Evolutionary conservation across 53 echinoderm and acorn worm species (phyloP).

Genomic region (Crossaster papposus): DNA sequence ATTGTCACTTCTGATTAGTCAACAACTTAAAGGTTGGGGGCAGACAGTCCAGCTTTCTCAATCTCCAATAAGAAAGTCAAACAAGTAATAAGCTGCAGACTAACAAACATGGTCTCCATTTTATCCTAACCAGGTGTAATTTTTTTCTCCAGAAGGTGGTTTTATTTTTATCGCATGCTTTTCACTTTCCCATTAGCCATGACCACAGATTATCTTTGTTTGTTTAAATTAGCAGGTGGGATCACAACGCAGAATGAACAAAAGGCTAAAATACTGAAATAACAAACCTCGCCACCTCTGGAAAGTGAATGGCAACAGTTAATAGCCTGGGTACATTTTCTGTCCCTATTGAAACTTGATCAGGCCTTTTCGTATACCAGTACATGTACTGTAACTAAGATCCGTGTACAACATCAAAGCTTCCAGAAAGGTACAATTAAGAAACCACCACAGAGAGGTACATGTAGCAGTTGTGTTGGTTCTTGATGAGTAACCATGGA

Average conservation of each 20-base stretch:
- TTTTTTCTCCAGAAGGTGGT: neutral
- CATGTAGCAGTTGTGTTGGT: no score
- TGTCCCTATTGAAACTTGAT: no score
- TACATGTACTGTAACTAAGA: no score
- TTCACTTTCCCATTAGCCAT: constrained; percentile 4
- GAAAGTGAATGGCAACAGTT: no score
- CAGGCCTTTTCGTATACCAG: no score
- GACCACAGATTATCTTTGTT: constrained; percentile 8
- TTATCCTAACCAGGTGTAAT: neutral
- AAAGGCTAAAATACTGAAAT: neutral
- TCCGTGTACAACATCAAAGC: no score
- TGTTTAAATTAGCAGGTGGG: neutral
- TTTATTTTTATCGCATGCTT: constrained; percentile 17
- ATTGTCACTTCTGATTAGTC: constrained; percentile 18
- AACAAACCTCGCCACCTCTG: no score
- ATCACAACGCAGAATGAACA: neutral
- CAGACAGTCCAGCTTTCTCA: neutral
- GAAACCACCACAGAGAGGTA: no score
- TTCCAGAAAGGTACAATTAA: no score
- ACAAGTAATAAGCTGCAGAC: neutral
- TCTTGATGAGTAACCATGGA: no score
- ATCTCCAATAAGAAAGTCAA: neutral
- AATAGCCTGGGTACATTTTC: no score
- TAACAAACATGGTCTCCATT: neutral
- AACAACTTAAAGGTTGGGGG: neutral